Percentiles rank a stretch among this genome's conserved stretches.
phyloP scores from a whole-genome alignment of 2,888 invertebrate species.

The Pseudanteris insignis region DNA sequence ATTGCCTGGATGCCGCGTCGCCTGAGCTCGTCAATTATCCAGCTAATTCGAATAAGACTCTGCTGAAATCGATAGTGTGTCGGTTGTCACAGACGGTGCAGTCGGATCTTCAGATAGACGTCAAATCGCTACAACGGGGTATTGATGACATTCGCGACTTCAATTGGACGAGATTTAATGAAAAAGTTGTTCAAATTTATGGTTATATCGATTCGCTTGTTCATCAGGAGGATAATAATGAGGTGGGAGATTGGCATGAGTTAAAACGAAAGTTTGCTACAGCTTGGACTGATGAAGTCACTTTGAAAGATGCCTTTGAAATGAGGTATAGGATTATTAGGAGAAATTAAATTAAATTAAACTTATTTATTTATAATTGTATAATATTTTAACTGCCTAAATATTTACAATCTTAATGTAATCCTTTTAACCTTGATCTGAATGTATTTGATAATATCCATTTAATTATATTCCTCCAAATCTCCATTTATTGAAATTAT shows the following conservation, averaged over 20 bases:
- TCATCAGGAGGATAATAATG: slow-evolving; percentile 47
- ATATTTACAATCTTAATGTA: no score
- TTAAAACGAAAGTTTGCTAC: slow-evolving; percentile 47
- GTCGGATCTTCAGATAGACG: slow-evolving; percentile 50
- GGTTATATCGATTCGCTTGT: slow-evolving; percentile 53
- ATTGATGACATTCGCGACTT: slow-evolving; percentile 39
- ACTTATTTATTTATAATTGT: no score
- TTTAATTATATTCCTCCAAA: no score
- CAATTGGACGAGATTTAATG: slow-evolving; percentile 59
- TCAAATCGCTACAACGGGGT: slow-evolving; percentile 43
- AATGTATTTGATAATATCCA: no score
- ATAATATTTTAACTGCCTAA: no score
- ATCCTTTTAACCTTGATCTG: no score
- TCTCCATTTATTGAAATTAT: no score
- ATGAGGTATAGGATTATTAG: slow-evolving; percentile 52
- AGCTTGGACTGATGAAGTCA: slow-evolving; percentile 52
- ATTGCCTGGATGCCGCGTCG: slow-evolving; percentile 49
- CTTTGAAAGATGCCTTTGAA: slow-evolving; percentile 51
- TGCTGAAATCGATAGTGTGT: slow-evolving; percentile 55
- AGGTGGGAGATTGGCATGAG: slow-evolving; percentile 42
- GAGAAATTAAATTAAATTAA: slow-evolving; percentile 1
- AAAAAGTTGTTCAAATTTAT: slow-evolving; percentile 53
- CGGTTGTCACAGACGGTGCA: slow-evolving; percentile 52
- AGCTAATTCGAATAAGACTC: slow-evolving; percentile 51
- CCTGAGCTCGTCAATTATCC: slow-evolving; percentile 55